Evolutionary conservation across 2,113 vertebrate species (phyloP).

Genomic region (Ceuthmochares aereus): DNA sequence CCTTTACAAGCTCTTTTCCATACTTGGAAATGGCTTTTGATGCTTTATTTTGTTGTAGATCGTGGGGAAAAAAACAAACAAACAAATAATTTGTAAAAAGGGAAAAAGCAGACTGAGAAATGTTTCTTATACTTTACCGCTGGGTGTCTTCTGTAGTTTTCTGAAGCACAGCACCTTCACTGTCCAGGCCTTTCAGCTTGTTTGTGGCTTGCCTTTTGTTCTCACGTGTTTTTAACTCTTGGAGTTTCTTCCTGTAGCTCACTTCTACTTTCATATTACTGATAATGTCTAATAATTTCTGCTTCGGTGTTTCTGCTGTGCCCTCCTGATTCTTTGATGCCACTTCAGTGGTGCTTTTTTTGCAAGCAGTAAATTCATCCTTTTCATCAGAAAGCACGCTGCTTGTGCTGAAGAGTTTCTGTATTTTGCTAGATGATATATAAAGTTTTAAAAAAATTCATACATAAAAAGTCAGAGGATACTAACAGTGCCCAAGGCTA

Average conservation of each 20-base stretch:
- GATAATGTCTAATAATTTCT: slow-evolving; percentile 82
- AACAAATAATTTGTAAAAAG: not conserved
- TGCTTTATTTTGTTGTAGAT: not conserved
- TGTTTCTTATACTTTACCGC: slow-evolving; percentile 73
- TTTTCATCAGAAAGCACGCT: not conserved
- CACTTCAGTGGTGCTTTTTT: not conserved
- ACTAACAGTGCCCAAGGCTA: not conserved
- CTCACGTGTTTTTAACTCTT: slow-evolving; percentile 48
- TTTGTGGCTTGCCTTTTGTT: not conserved
- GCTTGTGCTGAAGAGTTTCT: slow-evolving; percentile 65
- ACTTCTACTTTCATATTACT: slow-evolving; percentile 88
- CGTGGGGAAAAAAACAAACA: not conserved
- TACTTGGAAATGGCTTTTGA: not conserved
- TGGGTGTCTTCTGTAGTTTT: slow-evolving; percentile 55
- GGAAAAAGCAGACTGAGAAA: not conserved
- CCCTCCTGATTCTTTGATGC: not conserved
- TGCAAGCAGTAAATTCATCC: not conserved
- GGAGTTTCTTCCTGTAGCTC: slow-evolving; percentile 77
- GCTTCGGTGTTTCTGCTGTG: slow-evolving; percentile 64
- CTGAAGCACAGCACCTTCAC: slow-evolving; percentile 66
- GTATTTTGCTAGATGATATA: slow-evolving; percentile 24
- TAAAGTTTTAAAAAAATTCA: not conserved
- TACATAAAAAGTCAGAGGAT: not conserved
- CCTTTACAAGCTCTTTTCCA: not conserved
- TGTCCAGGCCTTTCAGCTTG: slow-evolving; percentile 9